A percentile compares a stretch with the other conserved stretches of the same genome.
Conservation (phyloP, 2,888 invertebrate species). For the Celastrina argiolus region DNA sequence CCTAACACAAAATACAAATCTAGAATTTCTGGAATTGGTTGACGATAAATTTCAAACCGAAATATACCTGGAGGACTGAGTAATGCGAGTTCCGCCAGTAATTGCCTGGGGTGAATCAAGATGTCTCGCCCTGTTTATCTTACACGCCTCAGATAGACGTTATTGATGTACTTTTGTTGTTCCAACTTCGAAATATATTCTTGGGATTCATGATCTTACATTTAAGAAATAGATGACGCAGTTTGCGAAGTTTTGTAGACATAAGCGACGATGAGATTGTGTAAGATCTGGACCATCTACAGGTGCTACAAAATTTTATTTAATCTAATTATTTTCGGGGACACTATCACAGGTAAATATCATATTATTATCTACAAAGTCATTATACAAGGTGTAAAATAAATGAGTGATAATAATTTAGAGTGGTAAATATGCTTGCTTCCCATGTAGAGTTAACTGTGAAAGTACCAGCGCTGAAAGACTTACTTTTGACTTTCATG, state of each 20-base stretch:
- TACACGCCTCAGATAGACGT: conserved; percentile 2
- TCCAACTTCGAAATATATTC: conserved; percentile 1
- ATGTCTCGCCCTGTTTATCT: conserved; percentile 21
- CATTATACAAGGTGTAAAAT: too few relatives aligned
- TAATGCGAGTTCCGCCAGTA: conserved; percentile 15
- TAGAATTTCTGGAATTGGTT: conserved; percentile 1
- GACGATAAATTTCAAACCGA: conserved; percentile 3
- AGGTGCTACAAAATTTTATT: too few relatives aligned
- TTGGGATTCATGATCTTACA: neutral
- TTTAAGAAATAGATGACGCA: neutral
- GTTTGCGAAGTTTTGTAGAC: neutral
- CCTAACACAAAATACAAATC: neutral
- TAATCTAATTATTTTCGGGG: too few relatives aligned
- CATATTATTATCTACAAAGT: too few relatives aligned
- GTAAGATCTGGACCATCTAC: neutral
- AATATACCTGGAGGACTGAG: conserved; percentile 12
- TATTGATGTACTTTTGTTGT: conserved; percentile 16
- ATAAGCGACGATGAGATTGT: neutral
- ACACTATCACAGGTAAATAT: too few relatives aligned
- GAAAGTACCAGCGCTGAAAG: too few relatives aligned
- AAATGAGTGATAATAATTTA: too few relatives aligned
- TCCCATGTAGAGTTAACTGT: too few relatives aligned
- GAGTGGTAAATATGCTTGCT: too few relatives aligned
- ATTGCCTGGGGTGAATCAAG: conserved; percentile 24
- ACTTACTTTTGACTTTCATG: too few relatives aligned